Base-by-base conservation (phyloP, 2,113 vertebrate species). In the Gambusia holbrooki region DNA sequence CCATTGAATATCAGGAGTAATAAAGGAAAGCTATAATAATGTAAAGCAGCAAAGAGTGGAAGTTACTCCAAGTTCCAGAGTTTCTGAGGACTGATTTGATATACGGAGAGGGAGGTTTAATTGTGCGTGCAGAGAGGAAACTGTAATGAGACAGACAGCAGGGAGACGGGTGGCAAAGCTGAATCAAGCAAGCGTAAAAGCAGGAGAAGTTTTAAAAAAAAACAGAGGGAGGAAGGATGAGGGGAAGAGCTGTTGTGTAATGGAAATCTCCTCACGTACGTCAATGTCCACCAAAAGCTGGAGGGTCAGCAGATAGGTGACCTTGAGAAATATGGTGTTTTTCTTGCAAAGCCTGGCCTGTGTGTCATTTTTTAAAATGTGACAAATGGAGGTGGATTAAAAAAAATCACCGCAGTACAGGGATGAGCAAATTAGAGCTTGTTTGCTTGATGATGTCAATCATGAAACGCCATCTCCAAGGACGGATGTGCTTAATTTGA, bases 101-200 rank as follows among this genome's bases (percentile, higher is more conserved):
- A 90, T 85, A 87, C 60, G 8, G 81, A 3, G 40, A 82, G 72
- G 42, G 8, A 73, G 77, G 77, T 84, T 88, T 88, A 90, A 92
- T 87, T 87, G 88, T 73, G 75, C 82, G 30, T 89, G 79, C 35
- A 74, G 70, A 81, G 81, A 72, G 69, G 73, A 71, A 74, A 71
- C 54, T 19, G 81, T 68, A 78, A 85, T 72, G 82, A 86, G 81
- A 79, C 71, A 72, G 77, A 82, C 58, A 40, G 75, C 66, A 51
- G 22, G 25, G 70, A 72, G 60, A 40, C 75, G 63, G 75, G 69
- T 37, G 76, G 66, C 37, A 19, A 73, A 13, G 28, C 69, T 3
- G 81, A 83, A 69, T 54, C 72, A 66, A 78, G 76, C 70, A 32
- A 79, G 78, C 71, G 28, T 78, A 76, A 81, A 84, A 80, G 77